phyloP scores from a whole-genome alignment of 2,113 vertebrate species.

The Romanogobio albipinnatus region DNA sequence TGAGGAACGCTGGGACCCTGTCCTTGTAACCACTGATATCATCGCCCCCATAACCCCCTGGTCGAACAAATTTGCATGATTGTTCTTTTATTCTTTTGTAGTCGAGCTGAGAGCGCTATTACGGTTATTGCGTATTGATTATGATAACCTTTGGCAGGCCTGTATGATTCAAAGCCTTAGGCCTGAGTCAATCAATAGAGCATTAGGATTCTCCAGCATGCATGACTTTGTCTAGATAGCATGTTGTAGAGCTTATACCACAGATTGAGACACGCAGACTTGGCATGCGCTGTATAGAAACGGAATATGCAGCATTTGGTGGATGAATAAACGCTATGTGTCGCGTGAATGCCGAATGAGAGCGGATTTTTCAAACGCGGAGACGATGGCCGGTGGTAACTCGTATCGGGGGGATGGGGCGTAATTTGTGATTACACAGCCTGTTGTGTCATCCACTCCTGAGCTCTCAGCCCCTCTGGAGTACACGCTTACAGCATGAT shows the following conservation, averaged over 20 bases:
- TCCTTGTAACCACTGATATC: conserved; percentile 2
- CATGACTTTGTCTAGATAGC: conserved; percentile 33
- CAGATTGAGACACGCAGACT: conserved; percentile 32
- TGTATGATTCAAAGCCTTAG: conserved; percentile 38
- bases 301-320: neutral
- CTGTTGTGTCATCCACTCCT: conserved; percentile 43
- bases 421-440: conserved; percentile 53
- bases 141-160: conserved; percentile 51
- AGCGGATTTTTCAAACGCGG: neutral
- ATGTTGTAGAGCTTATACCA: conserved; percentile 29
- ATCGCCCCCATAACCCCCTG: neutral
- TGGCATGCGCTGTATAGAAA: conserved; percentile 9
- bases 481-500: conserved; percentile 50
- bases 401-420: neutral
- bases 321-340: neutral
- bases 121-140: conserved; percentile 59
- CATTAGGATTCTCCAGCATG: conserved; percentile 54
- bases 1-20: neutral
- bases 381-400: neutral
- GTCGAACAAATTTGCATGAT: conserved; percentile 44
- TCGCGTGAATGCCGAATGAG: neutral
- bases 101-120: conserved; percentile 34
- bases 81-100: conserved; percentile 39
- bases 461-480: conserved; percentile 48
- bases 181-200: conserved; percentile 46